These are phyloP conservation scores for Tyto alba DNA, from an alignment of 2,113 vertebrate species.

Conservation along the genomic window DNA sequence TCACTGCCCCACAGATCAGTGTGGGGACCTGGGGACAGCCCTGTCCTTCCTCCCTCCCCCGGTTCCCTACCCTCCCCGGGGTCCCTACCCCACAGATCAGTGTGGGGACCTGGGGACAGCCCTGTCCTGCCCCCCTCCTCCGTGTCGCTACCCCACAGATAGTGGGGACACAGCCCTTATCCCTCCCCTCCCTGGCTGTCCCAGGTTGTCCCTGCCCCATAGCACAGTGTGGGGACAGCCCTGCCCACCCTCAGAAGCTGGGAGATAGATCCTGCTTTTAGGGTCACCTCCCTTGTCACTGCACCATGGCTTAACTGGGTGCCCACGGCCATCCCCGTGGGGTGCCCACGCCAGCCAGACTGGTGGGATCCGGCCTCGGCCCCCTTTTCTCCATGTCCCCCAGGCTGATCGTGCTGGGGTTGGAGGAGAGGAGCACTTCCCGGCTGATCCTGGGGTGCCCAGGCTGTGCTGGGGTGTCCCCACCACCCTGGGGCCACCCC, in stretches of 20 bases:
- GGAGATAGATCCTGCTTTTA: background rate
- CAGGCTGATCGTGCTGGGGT: background rate
- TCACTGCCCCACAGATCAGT: background rate
- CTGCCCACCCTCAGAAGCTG: background rate
- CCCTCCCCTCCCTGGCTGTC: background rate
- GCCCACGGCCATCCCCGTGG: background rate
- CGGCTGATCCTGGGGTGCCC: fast-evolving
- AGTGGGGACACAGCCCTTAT: background rate
- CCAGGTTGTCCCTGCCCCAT: background rate
- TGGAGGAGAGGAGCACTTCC: background rate
- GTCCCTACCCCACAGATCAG: background rate
- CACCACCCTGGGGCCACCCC: background rate
- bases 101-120: background rate
- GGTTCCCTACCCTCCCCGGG: too few relatives aligned
- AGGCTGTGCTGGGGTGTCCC: background rate
- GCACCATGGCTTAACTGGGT: background rate
- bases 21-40: background rate
- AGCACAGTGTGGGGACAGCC: background rate
- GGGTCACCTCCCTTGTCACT: background rate
- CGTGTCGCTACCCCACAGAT: background rate
- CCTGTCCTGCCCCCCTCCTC: too few relatives aligned
- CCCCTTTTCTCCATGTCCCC: background rate
- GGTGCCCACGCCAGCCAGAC: background rate
- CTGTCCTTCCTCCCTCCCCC: background rate
- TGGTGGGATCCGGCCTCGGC: too few relatives aligned